A percentile compares a stretch with the other conserved stretches of the same genome.
Conservation (phyloP, 2,113 vertebrate genomes). For the human region DNA sequence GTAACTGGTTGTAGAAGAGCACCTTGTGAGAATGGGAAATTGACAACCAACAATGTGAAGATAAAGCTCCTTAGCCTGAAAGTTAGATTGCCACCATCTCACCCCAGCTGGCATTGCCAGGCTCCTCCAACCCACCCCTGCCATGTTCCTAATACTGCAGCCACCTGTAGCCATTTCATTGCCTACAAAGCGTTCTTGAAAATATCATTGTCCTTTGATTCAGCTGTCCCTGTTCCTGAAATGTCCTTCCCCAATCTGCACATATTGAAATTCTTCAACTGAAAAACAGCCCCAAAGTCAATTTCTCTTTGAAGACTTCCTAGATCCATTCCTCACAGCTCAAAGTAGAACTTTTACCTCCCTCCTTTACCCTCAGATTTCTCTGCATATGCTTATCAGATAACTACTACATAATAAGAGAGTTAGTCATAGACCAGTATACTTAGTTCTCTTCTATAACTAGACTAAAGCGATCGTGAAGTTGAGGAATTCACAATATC, state of each 20-base stretch:
- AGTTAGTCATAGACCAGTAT: not conserved
- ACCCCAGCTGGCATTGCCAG: not conserved
- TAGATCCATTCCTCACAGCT: not conserved
- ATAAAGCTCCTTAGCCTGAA: not conserved
- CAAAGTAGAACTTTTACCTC: not conserved
- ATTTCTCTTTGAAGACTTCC: not conserved
- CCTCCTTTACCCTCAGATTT: not conserved
- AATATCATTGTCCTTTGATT: not conserved
- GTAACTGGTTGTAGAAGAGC: not conserved
- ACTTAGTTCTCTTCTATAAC: not conserved
- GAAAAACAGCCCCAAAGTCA: not conserved
- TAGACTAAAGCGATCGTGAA: not conserved
- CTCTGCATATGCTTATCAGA: not conserved
- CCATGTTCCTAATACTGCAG: not conserved
- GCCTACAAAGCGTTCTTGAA: not conserved
- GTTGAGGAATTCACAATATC: not conserved
- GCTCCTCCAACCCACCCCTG: accelerated
- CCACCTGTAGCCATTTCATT: not conserved
- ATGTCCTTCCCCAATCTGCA: not conserved
- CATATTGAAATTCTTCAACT: not conserved
- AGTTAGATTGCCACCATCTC: not conserved
- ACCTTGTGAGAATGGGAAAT: not conserved
- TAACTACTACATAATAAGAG: not conserved
- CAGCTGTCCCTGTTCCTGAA: not conserved
- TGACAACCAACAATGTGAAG: not conserved